Conservation (phyloP, 2,888 invertebrate genomes). For the Stenurella melanura region DNA sequence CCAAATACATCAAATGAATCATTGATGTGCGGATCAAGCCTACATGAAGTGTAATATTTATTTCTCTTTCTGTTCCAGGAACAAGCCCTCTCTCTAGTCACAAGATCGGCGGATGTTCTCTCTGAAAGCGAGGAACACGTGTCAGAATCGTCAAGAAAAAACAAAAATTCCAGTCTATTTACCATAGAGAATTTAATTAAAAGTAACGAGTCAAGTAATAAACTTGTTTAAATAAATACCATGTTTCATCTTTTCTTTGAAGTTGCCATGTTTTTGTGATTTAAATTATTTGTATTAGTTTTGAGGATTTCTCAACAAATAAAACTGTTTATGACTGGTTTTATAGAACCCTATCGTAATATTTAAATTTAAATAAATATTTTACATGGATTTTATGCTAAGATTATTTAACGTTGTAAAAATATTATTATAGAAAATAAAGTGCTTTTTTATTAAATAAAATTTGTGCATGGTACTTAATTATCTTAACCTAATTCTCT, state of each 20-base stretch:
- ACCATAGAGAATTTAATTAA: slow-evolving; percentile 73
- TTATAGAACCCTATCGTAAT: slow-evolving; percentile 38
- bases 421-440: slow-evolving; percentile 40
- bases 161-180: slow-evolving; percentile 72
- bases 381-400: slow-evolving; percentile 34
- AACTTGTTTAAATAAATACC: slow-evolving; percentile 68
- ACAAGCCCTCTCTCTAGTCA: slow-evolving; percentile 65
- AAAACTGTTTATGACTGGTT: slow-evolving; percentile 49
- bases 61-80: slow-evolving; percentile 65
- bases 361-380: slow-evolving; percentile 49
- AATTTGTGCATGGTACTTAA: slow-evolving; percentile 18
- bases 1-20: neutral
- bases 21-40: neutral
- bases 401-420: slow-evolving; percentile 38
- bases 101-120: slow-evolving; percentile 53
- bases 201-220: slow-evolving; percentile 66
- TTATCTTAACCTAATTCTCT: slow-evolving; percentile 15
- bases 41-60: slow-evolving; percentile 16
- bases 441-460: slow-evolving; percentile 35
- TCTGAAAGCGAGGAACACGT: slow-evolving; percentile 50
- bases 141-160: slow-evolving; percentile 61
- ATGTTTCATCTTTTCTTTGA: slow-evolving; percentile 65
- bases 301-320: slow-evolving; percentile 58
- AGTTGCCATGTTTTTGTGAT: slow-evolving; percentile 65
- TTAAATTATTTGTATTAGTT: slow-evolving; percentile 67